A percentile compares a stretch with the other conserved stretches of the same genome.
phyloP scores from a whole-genome alignment of 2,888 invertebrate genomes.

The Linnaemya tessellans region DNA sequence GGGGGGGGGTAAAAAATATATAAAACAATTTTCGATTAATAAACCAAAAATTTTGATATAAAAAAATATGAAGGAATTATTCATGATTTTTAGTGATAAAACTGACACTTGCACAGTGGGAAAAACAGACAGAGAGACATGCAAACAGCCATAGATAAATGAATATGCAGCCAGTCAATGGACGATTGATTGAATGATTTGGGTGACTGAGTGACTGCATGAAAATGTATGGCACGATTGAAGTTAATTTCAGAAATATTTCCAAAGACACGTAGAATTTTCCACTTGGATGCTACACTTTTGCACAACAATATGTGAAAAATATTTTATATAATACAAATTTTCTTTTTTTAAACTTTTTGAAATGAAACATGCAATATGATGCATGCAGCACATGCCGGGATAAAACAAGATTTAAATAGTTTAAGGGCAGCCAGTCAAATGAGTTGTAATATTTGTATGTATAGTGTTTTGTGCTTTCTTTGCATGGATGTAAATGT shows the following conservation, averaged over 20 bases:
- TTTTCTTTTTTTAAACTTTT: neutral
- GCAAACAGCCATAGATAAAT: slow-evolving; percentile 9
- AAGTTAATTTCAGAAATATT: slow-evolving; percentile 50
- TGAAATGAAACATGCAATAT: slow-evolving; percentile 39
- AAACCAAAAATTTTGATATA: neutral
- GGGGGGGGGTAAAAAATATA: slow-evolving; percentile 3
- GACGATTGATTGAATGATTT: slow-evolving; percentile 30
- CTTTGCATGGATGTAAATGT: neutral
- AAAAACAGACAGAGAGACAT: slow-evolving; percentile 3
- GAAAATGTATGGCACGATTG: neutral
- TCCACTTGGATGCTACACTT: slow-evolving; percentile 8
- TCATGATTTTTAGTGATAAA: slow-evolving; percentile 27
- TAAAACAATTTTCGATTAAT: slow-evolving; percentile 22
- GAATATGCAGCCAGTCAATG: slow-evolving; percentile 9
- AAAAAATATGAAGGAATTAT: slow-evolving; percentile 14
- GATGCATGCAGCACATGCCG: slow-evolving; percentile 26
- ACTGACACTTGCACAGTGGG: neutral
- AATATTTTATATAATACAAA: too few species aligned
- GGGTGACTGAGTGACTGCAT: neutral
- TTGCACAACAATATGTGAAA: neutral
- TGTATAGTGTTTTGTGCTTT: neutral
- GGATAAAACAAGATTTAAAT: neutral
- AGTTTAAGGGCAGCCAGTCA: neutral
- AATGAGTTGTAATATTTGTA: too few species aligned
- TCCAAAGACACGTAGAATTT: slow-evolving; percentile 14